Evolutionary conservation across 1,140 invertebrate species (phyloP), one percentile per base, ranked within the genome.

Genomic region (Bombus picipes): DNA sequence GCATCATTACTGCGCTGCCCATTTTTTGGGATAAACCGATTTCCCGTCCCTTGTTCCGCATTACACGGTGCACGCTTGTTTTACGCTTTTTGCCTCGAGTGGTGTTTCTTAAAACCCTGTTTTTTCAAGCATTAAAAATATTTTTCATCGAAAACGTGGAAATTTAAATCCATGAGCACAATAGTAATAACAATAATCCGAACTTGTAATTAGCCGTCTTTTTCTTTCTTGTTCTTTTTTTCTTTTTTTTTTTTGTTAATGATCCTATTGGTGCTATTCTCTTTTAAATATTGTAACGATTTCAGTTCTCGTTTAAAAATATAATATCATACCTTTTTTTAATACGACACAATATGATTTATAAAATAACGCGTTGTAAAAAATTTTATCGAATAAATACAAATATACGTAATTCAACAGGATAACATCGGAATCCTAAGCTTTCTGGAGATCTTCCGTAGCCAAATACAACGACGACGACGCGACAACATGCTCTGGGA

Each of bases 391-490:
- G 32, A 72, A 62, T 47, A 47, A 85, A 79, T 59, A 15, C 53
- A 71, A 65, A 68, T 65, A 80, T 85, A 80, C 41, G 32, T 73
- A 80, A 85, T 66, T 81, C 41, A 32, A 9, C 37, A n/a, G 71
- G 71, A 74, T 81, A 32, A 80, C 59, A 41, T 73, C 34, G 39
- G 71, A 75, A 37, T 41, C 25, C 59, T n/a, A 32, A 74, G 86
- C 82, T 84, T 87, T 84, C 86, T 66, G 68, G 59, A 78, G 82
- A 72, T 83, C 47, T 62, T 73, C 75, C 86, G 47, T 84, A 72
- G 41, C 86, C 88, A 90, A 90, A 90, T 57, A 86, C 88, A 87
- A 90, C 85, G 80, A 90, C 84, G 88, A 80, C 87, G 78, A 59
- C 34, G 68, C 81, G 82, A 75, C 78, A 78, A 86, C 80, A 82